Conservation (phyloP, 2,888 invertebrate genomes). For the Cryptocephalus moraei region DNA sequence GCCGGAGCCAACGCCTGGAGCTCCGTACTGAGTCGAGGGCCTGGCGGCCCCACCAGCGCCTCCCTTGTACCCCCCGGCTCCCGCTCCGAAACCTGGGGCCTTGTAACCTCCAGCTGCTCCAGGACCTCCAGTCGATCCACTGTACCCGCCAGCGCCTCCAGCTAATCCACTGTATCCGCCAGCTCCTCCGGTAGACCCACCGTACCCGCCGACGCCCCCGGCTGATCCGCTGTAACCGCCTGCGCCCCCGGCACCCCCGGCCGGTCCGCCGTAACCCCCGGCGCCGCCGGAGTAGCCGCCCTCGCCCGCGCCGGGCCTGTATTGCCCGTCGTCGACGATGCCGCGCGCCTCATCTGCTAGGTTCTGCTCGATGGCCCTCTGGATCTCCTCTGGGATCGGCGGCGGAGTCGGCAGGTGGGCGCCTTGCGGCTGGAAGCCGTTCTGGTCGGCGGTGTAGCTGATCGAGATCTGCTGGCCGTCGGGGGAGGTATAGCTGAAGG, state of each 20-base stretch:
- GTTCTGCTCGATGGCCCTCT: constrained; percentile 30
- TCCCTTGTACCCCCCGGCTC: constrained; percentile 3
- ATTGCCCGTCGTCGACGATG: constrained; percentile 24
- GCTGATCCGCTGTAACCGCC: constrained; percentile 4
- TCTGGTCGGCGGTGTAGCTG: constrained; percentile 48
- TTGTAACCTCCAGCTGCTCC: constrained; percentile 4
- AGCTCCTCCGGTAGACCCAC: constrained; percentile 6
- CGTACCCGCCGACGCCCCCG: constrained; percentile 5
- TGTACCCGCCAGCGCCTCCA: constrained; percentile 5
- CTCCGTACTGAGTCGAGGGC: constrained; percentile 15
- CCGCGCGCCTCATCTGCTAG: constrained; percentile 26
- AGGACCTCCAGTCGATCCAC: constrained; percentile 6
- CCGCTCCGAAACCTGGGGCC: constrained; percentile 1
- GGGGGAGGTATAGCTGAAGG: constrained; percentile 28
- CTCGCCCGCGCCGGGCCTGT: constrained; percentile 19
- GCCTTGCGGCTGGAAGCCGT: constrained; percentile 46
- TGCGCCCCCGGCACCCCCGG: constrained; percentile 1
- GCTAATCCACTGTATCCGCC: constrained; percentile 9
- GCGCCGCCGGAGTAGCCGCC: constrained; percentile 9
- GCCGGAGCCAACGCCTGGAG: constrained; percentile 16
- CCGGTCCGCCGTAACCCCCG: constrained; percentile 5
- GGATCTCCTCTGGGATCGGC: constrained; percentile 48
- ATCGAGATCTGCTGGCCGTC: constrained; percentile 31
- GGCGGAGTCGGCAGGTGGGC: constrained; percentile 49
- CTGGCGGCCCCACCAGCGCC: constrained; percentile 9